phyloP scores from a whole-genome alignment of 2,888 invertebrate genomes.

The Anaspis maculata region DNA sequence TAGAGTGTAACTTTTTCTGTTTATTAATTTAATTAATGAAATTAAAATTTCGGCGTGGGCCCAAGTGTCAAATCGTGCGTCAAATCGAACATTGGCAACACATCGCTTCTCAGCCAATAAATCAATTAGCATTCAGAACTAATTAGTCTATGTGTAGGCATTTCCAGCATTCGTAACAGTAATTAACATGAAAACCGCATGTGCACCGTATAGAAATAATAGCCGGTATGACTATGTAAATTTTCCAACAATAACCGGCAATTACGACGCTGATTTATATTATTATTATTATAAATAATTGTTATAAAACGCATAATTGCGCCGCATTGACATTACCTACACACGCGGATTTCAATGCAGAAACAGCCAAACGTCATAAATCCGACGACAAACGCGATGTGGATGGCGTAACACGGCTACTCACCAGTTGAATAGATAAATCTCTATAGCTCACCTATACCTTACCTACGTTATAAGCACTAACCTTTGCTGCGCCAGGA shows the following conservation, averaged over 20 bases:
- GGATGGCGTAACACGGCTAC: conserved; percentile 8
- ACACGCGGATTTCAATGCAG: no score
- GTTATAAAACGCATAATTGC: conserved; percentile 11
- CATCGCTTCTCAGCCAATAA: no score
- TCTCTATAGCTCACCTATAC: no score
- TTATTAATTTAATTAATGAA: no score
- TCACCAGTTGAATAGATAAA: conserved; percentile 18
- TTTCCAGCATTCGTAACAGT: conserved; percentile 10
- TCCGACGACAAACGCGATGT: no score
- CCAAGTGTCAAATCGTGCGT: no score
- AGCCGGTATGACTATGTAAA: conserved; percentile 11
- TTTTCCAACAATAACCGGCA: conserved; percentile 13
- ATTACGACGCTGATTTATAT: conserved; percentile 12
- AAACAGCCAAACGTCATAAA: conserved; percentile 6
- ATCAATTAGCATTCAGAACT: no score
- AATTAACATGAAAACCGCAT: conserved; percentile 8
- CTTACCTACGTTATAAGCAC: conserved; percentile 11
- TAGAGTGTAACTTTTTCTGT: no score
- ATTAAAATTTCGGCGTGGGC: no score
- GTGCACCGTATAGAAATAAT: conserved; percentile 2
- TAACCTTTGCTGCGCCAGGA: conserved; percentile 21
- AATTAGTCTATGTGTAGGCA: no score
- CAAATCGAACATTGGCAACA: no score
- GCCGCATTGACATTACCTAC: conserved; percentile 5
- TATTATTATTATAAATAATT: conserved; percentile 12